phyloP scores from a whole-genome alignment of 1,140 invertebrate species.

The Drosophila virilis region DNA sequence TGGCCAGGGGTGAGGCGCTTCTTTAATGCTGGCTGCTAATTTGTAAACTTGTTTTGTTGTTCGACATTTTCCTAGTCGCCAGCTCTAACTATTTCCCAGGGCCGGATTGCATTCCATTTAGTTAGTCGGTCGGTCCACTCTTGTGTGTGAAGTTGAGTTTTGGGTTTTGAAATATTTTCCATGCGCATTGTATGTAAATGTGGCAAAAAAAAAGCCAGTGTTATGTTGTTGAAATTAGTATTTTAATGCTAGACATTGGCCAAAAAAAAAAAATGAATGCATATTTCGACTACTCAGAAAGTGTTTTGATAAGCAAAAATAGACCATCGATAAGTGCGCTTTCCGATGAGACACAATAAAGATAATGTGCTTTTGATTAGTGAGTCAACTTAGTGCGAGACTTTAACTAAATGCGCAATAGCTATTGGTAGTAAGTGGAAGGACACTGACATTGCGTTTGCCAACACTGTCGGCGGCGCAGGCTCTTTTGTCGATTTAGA shows the following conservation, averaged over 20 bases:
- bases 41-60: constrained; percentile 68
- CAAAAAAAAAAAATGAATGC: no score
- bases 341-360: constrained; percentile 28
- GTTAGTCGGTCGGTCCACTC: constrained; percentile 42
- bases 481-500: no score
- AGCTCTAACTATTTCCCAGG: constrained; percentile 13
- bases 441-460: constrained; percentile 3
- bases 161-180: constrained; percentile 73
- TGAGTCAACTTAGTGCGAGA: background rate
- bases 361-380: constrained; percentile 1
- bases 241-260: constrained; percentile 57
- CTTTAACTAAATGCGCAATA: constrained; percentile 14
- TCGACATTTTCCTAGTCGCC: constrained; percentile 53
- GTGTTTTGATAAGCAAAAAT: constrained; percentile 35
- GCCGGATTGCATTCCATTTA: constrained; percentile 25
- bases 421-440: background rate
- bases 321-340: constrained; percentile 47
- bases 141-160: constrained; percentile 54
- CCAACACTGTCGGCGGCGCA: background rate
- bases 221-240: constrained; percentile 37
- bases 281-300: background rate
- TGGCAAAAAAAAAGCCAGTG: constrained; percentile 13
- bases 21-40: constrained; percentile 40
- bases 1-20: constrained; percentile 24
- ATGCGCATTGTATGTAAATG: constrained; percentile 69